Conservation (phyloP, 2,113 vertebrate species). For the Microtus richardsoni region DNA sequence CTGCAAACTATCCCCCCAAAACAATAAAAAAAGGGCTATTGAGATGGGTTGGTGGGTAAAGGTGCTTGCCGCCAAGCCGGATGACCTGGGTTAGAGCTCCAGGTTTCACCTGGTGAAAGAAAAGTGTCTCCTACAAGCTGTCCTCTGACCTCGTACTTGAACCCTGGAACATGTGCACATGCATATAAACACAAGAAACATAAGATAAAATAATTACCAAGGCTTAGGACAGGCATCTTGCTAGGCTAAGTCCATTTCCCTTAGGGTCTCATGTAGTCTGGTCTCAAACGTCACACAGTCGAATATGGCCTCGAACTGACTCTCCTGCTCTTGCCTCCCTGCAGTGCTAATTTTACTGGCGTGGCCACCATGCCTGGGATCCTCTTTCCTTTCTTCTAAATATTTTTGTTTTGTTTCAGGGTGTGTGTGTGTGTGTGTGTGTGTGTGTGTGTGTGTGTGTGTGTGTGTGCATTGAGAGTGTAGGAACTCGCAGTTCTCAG, state of each 20-base stretch:
- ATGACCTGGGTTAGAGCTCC: not conserved
- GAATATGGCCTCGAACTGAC: not conserved
- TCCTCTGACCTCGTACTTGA: not conserved
- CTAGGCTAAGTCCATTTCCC: not conserved
- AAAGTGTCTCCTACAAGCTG: not conserved
- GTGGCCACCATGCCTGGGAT: not conserved
- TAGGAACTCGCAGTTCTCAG: not conserved
- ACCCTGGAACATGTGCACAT: no score
- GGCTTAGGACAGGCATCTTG: not conserved
- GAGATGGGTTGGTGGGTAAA: not conserved
- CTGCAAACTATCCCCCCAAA: not conserved
- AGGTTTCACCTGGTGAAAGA: not conserved
- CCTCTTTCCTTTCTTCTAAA: not conserved
- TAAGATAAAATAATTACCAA: not conserved
- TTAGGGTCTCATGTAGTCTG: not conserved
- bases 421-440: not conserved
- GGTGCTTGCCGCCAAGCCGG: no score
- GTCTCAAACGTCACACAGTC: not conserved
- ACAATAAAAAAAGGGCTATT: not conserved
- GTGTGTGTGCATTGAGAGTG: not conserved
- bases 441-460: not conserved
- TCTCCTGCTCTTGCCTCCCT: not conserved
- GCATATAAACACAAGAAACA: not conserved
- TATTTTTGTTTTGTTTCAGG: not conserved
- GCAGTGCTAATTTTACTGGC: not conserved